phyloP scores from a whole-genome alignment of 2,113 vertebrate genomes.

The Thomomys bottae region DNA sequence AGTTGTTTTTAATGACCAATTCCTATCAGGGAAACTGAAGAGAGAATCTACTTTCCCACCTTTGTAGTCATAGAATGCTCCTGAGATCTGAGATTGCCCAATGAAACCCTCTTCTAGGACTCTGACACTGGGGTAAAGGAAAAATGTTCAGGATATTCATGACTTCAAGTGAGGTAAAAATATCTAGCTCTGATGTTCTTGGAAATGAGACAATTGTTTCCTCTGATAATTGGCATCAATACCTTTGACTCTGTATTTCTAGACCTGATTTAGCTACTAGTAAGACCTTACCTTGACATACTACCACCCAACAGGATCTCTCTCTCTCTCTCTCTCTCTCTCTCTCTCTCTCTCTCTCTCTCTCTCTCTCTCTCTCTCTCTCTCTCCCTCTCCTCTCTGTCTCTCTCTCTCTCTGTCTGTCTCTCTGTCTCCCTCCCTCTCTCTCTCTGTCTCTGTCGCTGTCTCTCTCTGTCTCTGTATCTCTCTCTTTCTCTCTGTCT shows the following conservation, averaged over 20 bases:
- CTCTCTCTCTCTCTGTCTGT: too few species aligned
- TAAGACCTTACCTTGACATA: neutral
- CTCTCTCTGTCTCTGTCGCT: neutral
- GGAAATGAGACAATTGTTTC: neutral
- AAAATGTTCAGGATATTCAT: neutral
- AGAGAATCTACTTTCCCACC: neutral
- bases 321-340: neutral
- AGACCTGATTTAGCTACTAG: neutral
- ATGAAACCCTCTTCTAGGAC: neutral
- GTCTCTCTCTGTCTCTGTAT: neutral
- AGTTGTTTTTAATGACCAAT: neutral
- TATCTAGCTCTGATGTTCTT: neutral
- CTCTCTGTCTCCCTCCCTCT: neutral
- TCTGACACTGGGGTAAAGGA: neutral
- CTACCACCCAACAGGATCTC: neutral
- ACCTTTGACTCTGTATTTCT: neutral
- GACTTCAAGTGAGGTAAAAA: neutral
- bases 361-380: too few species aligned
- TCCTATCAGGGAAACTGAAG: neutral
- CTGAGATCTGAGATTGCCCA: neutral
- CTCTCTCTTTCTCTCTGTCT: too few species aligned
- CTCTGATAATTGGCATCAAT: neutral
- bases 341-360: too few species aligned
- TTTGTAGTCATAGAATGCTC: neutral
- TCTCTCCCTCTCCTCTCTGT: too few species aligned